Base-by-base conservation (phyloP, 2,797 vertebrate species). In the Esox masquinongy region DNA sequence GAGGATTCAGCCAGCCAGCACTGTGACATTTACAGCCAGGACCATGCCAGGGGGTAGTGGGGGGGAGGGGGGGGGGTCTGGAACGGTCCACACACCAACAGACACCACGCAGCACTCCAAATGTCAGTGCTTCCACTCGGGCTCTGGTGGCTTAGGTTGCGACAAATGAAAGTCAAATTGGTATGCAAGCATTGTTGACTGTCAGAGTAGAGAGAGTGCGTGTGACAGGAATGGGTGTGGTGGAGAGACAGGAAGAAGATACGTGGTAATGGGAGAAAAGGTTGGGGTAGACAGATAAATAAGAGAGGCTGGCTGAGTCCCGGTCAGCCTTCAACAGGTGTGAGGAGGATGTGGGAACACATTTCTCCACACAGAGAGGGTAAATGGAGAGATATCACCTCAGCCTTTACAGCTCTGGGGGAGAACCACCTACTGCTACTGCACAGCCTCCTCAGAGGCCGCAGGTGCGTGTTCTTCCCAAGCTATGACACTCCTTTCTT, bases 1-100 rank as follows among this genome's bases (percentile, higher is more conserved):
- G 29, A 31, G 34, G 24, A 31, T 74, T 51, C 50, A 66, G 14
- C 39, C 39, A 66, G 16, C 14, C 63, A 85, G 74, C 72, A 53
- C 71, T 66, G 63, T 82, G 81, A 86, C 83, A 86, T 87, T 85
- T 84, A 83, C 76, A 73, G 75, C 49, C 39, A 66, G 26, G 64
- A 22, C 17, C 67, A 72, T 59, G 66, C 29, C 47, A 66, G 29
- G 24, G 34, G 49, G 56, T 17, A 64, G 72, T 63, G 50, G 47
- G 61, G n/a, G 61, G 72, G 34, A 26, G 68, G 72, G 51, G 51
- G 17, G 2, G 53, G 0, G 53, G 53, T 22, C 53, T 56, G 6
- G 17, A 22, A 22, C 7, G 19, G n/a, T n/a, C 53, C 53, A 22
- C 53, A 56, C 19, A 56, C 53, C 53, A 56, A 16, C 2, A 43